phyloP scores from a whole-genome alignment of 2,113 vertebrate species.

The Zosterops lateralis region DNA sequence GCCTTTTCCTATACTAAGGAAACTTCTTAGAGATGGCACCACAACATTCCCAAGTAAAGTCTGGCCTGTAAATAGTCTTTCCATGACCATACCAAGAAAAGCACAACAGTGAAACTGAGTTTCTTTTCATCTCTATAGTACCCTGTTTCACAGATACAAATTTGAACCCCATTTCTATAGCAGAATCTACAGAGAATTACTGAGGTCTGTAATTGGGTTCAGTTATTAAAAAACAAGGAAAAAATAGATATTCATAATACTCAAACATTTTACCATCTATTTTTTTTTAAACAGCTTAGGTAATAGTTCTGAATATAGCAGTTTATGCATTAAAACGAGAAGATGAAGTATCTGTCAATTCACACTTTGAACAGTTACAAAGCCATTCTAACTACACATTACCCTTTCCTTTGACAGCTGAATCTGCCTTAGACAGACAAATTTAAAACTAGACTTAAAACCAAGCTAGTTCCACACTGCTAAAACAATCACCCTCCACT shows the following conservation, averaged over 20 bases:
- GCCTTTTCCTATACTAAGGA: neutral
- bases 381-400: neutral
- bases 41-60: neutral
- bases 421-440: neutral
- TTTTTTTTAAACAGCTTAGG: neutral
- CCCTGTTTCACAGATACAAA: neutral
- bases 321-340: neutral
- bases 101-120: neutral
- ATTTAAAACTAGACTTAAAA: neutral
- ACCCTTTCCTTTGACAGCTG: neutral
- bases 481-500: neutral
- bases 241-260: neutral
- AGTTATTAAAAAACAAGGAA: neutral
- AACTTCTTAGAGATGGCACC: neutral
- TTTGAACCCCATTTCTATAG: neutral
- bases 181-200: neutral
- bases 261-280: neutral
- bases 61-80: neutral
- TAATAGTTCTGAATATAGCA: neutral
- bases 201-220: neutral
- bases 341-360: neutral
- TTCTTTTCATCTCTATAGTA: neutral
- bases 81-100: neutral
- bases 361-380: neutral
- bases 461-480: neutral